Percentiles rank a stretch among this genome's conserved stretches.
Conservation (phyloP, 2,797 vertebrate species). For the Scyliorhinus canicula region DNA sequence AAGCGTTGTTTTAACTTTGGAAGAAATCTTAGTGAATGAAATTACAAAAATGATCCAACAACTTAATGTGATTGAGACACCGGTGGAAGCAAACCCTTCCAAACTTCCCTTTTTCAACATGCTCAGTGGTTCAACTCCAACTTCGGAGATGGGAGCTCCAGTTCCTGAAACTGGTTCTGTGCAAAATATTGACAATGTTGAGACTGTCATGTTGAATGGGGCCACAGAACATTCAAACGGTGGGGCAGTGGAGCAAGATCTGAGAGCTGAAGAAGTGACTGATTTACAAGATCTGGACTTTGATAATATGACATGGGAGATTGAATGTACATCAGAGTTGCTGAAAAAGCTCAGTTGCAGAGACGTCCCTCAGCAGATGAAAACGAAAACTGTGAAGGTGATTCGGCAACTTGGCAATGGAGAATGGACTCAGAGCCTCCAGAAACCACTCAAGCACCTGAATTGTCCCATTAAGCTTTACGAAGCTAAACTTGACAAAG, state of each 20-base stretch:
- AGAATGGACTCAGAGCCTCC: constrained; percentile 60
- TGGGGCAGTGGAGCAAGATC: neutral
- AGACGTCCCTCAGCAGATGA: constrained; percentile 55
- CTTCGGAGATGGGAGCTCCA: neutral
- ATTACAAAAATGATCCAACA: constrained; percentile 57
- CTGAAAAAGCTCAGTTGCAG: constrained; percentile 62
- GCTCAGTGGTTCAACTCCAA: neutral
- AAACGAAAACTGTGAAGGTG: constrained; percentile 57
- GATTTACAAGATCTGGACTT: constrained; percentile 56
- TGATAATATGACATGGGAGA: constrained; percentile 71
- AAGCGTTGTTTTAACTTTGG: constrained; percentile 47
- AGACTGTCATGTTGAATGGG: neutral
- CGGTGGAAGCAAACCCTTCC: constrained; percentile 43
- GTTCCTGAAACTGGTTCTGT: neutral
- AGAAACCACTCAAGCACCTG: constrained; percentile 60
- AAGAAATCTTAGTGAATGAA: constrained; percentile 53
- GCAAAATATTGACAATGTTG: neutral
- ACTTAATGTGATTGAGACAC: constrained; percentile 41
- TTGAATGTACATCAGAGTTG: constrained; percentile 64
- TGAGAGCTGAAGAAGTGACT: constrained; percentile 43
- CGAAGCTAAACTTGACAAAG: constrained; percentile 65
- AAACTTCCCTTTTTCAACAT: constrained; percentile 36
- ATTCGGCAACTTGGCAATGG: constrained; percentile 66
- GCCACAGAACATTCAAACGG: neutral
- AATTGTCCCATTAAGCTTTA: constrained; percentile 62